A percentile compares a stretch with the other conserved stretches of the same genome.
Evolutionary conservation across 2,797 vertebrate genomes (phyloP).

Genomic region (Distichodus sexfasciatus): DNA sequence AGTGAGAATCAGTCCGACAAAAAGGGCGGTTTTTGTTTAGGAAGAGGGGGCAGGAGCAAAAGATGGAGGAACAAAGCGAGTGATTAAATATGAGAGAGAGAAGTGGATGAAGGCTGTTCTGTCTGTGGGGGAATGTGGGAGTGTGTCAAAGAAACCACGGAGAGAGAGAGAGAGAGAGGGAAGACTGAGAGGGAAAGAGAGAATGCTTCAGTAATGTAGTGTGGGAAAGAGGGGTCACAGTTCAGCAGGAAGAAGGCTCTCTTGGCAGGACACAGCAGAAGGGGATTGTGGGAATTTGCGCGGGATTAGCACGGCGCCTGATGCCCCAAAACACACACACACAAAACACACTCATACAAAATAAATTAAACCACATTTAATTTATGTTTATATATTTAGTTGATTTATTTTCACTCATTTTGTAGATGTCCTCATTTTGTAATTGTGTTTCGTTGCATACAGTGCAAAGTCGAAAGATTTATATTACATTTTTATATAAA

Average conservation of each 20-base stretch:
- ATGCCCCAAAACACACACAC: conserved; percentile 57
- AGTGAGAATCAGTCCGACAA: conserved; percentile 15
- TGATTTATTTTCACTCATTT: too few species aligned
- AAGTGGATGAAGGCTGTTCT: conserved; percentile 6
- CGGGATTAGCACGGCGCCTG: conserved; percentile 73
- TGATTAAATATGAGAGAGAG: background rate
- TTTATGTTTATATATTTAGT: too few species aligned
- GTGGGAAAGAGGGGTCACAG: conserved; percentile 56
- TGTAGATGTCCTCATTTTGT: too few species aligned
- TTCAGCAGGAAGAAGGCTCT: conserved; percentile 72
- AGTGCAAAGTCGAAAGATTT: too few species aligned
- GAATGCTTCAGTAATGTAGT: background rate
- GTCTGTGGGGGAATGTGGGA: conserved; percentile 33
- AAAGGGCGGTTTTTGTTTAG: conserved; percentile 20
- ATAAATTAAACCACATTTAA: too few species aligned
- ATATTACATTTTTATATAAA: too few species aligned
- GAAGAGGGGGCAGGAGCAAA: conserved; percentile 28
- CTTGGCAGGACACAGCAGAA: conserved; percentile 75
- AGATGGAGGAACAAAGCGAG: background rate
- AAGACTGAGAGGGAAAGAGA: background rate
- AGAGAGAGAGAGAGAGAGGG: background rate
- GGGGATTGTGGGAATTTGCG: conserved; percentile 80
- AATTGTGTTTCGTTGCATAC: too few species aligned
- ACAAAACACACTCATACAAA: background rate
- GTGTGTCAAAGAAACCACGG: conserved; percentile 25